A percentile compares a stretch with the other conserved stretches of the same genome.
phyloP scores from a whole-genome alignment of 1,140 invertebrate genomes.

The Procambarus clarkii region DNA sequence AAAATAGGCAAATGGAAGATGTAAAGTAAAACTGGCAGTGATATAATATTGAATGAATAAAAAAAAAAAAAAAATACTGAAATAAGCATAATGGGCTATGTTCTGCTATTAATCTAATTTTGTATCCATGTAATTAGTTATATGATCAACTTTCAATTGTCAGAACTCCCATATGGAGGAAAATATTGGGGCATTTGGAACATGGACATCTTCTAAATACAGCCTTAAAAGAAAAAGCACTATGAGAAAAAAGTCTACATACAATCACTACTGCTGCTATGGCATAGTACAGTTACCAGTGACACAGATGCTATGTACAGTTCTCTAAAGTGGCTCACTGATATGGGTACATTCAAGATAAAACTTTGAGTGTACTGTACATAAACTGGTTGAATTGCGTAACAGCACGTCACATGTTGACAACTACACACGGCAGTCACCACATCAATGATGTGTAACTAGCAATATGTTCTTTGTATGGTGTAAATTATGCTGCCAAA shows the following conservation, averaged over 20 bases:
- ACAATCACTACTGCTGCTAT: slow-evolving; percentile 49
- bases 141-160: background rate
- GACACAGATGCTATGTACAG: slow-evolving; percentile 30
- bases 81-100: background rate
- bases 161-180: background rate
- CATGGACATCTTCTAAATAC: slow-evolving; percentile 5
- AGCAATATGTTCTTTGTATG: background rate
- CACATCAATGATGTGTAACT: background rate
- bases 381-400: slow-evolving; percentile 14
- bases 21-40: slow-evolving; percentile 41
- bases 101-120: background rate
- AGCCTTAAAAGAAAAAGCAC: slow-evolving; percentile 36
- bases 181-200: slow-evolving; percentile 24
- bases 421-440: background rate
- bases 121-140: background rate
- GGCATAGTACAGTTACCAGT: slow-evolving; percentile 16
- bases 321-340: slow-evolving; percentile 35
- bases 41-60: slow-evolving; percentile 5
- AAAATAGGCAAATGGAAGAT: background rate
- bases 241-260: slow-evolving; percentile 43
- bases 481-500: slow-evolving; percentile 20
- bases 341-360: slow-evolving; percentile 46
- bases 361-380: slow-evolving; percentile 39
- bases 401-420: background rate
- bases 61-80: background rate